These are phyloP conservation scores for Acanthurus tractus DNA, from an alignment of 2,797 vertebrate species.

Conservation along the genomic window DNA sequence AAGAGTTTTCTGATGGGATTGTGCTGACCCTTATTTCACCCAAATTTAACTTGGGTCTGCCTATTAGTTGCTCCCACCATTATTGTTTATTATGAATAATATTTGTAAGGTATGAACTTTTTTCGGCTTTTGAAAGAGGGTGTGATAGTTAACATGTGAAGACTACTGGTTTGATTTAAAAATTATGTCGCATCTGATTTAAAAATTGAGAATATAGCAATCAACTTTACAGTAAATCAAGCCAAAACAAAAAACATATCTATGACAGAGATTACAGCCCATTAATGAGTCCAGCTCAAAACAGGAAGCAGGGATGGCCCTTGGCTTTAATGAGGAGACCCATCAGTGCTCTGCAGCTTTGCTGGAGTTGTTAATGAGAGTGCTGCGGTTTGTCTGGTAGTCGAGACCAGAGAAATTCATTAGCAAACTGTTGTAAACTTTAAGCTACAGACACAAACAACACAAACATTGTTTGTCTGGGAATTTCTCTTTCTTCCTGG, in stretches of 20 bases:
- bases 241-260: neutral
- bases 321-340: slow-evolving; percentile 28
- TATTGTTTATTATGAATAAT: too few species aligned
- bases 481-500: neutral
- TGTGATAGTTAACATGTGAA: too few species aligned
- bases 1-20: too few species aligned
- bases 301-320: neutral
- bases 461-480: slow-evolving; percentile 8
- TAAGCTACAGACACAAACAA: slow-evolving; percentile 8
- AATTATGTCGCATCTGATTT: neutral
- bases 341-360: neutral
- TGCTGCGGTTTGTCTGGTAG: slow-evolving; percentile 18
- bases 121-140: too few species aligned
- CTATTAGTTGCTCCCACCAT: too few species aligned
- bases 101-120: too few species aligned
- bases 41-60: too few species aligned
- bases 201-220: neutral
- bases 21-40: too few species aligned
- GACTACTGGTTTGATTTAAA: neutral
- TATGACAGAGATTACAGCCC: neutral
- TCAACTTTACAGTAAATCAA: neutral
- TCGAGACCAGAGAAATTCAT: slow-evolving; percentile 28
- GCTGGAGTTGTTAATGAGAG: slow-evolving; percentile 34
- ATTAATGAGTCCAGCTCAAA: neutral
- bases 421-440: slow-evolving; percentile 30